These are phyloP conservation scores for Cylloceria caligata DNA, from an alignment of 2,888 invertebrate genomes.

Conservation along the genomic window DNA sequence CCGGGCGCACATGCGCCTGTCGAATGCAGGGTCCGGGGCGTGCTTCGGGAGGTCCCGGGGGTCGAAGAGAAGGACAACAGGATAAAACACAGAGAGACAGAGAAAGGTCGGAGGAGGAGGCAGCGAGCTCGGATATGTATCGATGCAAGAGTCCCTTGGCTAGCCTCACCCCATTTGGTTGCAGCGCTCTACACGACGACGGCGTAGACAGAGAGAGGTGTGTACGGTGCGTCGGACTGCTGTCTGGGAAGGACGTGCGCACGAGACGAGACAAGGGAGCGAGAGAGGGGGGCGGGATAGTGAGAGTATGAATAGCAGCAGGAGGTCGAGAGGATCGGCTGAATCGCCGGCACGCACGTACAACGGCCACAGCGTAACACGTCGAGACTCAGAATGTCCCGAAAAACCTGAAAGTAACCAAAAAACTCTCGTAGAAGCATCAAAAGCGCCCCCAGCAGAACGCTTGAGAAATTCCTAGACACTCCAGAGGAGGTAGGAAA, in stretches of 20 bases:
- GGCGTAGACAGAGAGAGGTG: conserved; percentile 60
- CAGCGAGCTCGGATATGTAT: conserved; percentile 56
- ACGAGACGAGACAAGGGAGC: too few species aligned
- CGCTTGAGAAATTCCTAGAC: too few species aligned
- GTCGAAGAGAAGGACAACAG: conserved; percentile 24
- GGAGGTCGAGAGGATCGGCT: conserved; percentile 55
- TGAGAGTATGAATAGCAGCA: conserved; percentile 53
- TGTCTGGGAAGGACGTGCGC: conserved; percentile 45
- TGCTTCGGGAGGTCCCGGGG: conserved; percentile 65
- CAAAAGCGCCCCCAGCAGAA: neutral
- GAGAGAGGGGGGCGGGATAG: conserved; percentile 46
- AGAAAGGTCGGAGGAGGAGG: conserved; percentile 37
- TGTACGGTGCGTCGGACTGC: conserved; percentile 53
- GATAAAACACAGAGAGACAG: conserved; percentile 3
- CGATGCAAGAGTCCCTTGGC: conserved; percentile 49
- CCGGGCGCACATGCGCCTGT: conserved; percentile 56
- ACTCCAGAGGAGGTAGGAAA: neutral
- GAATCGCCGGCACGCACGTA: conserved; percentile 47
- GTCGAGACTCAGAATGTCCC: conserved; percentile 20
- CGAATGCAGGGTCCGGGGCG: conserved; percentile 59
- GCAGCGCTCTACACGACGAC: conserved; percentile 37
- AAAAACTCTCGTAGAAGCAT: neutral
- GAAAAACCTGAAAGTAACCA: neutral
- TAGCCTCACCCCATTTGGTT: conserved; percentile 22
- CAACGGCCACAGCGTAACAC: conserved; percentile 11